Conservation (phyloP, 1,140 invertebrate species). For the Belonocnema kinseyi region DNA sequence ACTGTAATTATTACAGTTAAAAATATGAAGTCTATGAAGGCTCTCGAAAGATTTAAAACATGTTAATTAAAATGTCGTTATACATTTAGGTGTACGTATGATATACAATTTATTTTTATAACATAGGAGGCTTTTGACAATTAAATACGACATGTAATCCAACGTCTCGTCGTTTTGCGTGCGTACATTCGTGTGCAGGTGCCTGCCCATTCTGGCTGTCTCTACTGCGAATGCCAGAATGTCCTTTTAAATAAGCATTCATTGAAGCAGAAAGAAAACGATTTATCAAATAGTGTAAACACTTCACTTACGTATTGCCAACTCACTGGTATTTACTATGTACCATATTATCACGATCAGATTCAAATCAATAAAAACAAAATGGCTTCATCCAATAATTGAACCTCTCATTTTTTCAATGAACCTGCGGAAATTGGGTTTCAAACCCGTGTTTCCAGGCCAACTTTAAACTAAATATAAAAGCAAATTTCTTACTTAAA, state of each 20-base stretch:
- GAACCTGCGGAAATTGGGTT: background rate
- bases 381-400: background rate
- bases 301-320: background rate
- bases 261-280: constrained; percentile 22
- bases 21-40: background rate
- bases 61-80: background rate
- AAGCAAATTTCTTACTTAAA: too few species aligned
- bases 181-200: background rate
- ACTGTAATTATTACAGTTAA: background rate
- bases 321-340: constrained; percentile 11
- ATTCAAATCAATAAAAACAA: background rate
- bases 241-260: constrained; percentile 4
- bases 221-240: constrained; percentile 13
- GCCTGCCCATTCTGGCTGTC: background rate
- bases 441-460: background rate
- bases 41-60: too few species aligned
- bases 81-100: background rate
- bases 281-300: constrained; percentile 25
- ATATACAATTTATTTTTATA: too few species aligned
- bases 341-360: background rate
- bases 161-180: background rate
- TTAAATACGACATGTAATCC: background rate
- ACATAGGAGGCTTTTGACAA: too few species aligned
- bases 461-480: background rate
- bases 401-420: background rate